Evolutionary conservation across 2,113 vertebrate species (phyloP), one percentile per base, ranked within the genome.

Genomic region (Electrona antarctica): DNA sequence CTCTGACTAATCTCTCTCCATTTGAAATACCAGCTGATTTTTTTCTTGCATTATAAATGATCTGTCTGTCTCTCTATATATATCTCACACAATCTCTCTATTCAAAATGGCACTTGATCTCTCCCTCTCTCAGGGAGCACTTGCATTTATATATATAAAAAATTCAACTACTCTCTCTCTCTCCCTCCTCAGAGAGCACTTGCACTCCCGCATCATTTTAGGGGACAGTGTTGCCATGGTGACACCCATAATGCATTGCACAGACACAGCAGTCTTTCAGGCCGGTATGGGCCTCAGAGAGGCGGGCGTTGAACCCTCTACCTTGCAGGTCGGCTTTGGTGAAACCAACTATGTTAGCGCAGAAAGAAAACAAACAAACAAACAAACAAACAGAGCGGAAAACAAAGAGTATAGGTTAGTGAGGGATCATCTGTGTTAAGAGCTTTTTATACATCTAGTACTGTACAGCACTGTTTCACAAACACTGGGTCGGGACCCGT

Each of bases 271-370:
- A 93, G 90, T 67, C 89, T 94, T 94, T 95, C 91, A 94, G 85
- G 84, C 88, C 33, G 65, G 81, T 21, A 82, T 83, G 93, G 92
- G 92, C 72, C 86, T 85, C 80, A 11, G 51, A 67, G 84, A 88
- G 86, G 84, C 73, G 15, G 90, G 90, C 88, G 91, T 90, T 80
- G 71, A 90, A 92, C 93, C 93, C 93, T 95, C 95, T 97, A 98
- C 96, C 96, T 98, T 98, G 95, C 84, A 98, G 95, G 92, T 98
- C 95, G 93, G 96, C 96, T 98, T 98, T 99, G 95, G 95, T 97
- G 94, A 97, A 98, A 89, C 94, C 94, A 95, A 98, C 97, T 99
- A 96, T 96, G 95, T 96, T 95, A 94, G 94, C 89, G 88, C 85
- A 92, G 92, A 93, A 89, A 88, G 68, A 93, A 92, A 86, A 85